Base-by-base conservation (phyloP, 1,140 invertebrate genomes). In the Drosophila obscura region DNA sequence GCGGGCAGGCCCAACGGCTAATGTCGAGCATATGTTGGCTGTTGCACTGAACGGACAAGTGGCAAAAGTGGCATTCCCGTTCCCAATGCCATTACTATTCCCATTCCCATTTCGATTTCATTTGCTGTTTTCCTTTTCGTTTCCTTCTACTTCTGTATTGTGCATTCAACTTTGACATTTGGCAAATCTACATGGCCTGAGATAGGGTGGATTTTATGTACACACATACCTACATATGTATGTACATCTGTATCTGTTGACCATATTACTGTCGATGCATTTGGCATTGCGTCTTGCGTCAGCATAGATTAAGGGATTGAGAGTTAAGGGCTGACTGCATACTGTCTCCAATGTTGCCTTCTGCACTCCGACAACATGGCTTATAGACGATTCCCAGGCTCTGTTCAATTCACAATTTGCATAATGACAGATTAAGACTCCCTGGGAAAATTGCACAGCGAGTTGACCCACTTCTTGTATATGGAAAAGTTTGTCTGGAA, bases 121-220 rank as follows among this genome's bases (percentile, higher is more conserved):
- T 87, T 87, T 51, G 58, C 57, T 48, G 46, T 48, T 65, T 44
- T 51, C 51, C 35, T 13, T 39, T 67, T 39, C 39, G 45, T 56
- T 66, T 19, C 22, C 35, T 19, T 5, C 28, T 43, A 60, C 63
- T 39, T 64, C 45, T 50, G 28, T 45, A 19, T 62, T 82, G 74
- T 77, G 53, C 51, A 52, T 57, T 88, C 75, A 88, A 79, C 83
- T 87, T 76, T 87, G 83, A 65, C 79, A 88, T 87, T 87, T 80
- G 11, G 35, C 1, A 19, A 19, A 19, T 15, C 11, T 24, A 8
- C 45, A 46, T 39, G n/a, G 41, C 19, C 24, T 45, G 22, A 13
- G 8, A 9, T 19, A 13, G 46, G 66, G 51, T 31, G 28, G 19
- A 24, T 28, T 41, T 45, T 48, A 19, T 28, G 15, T 31, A 19